phyloP scores from a whole-genome alignment of 2,888 invertebrate genomes.

The Protodeltote pygarga region DNA sequence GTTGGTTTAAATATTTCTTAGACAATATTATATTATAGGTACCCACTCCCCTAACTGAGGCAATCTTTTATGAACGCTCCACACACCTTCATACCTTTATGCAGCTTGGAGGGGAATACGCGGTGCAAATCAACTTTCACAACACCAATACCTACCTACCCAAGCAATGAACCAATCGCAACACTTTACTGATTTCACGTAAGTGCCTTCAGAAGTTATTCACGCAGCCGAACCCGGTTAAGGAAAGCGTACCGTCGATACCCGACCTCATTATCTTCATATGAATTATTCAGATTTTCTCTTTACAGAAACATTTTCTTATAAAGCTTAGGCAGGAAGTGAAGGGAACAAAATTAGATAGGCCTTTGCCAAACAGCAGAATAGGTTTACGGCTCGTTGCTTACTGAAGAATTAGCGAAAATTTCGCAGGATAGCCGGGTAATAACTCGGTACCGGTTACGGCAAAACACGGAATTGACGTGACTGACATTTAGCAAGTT shows the following conservation, averaged over 20 bases:
- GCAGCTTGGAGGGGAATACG: constrained; percentile 52
- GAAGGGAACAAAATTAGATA: constrained; percentile 10
- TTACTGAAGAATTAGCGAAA: constrained; percentile 59
- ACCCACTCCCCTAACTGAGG: too few relatives aligned
- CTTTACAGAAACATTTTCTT: constrained; percentile 27
- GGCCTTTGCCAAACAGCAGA: constrained; percentile 25
- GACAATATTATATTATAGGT: too few relatives aligned
- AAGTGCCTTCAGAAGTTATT: constrained; percentile 56
- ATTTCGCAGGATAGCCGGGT: constrained; percentile 56
- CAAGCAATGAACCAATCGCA: constrained; percentile 57
- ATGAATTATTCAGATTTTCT: constrained; percentile 70
- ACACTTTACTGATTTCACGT: constrained; percentile 48
- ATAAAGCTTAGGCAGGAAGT: constrained; percentile 9
- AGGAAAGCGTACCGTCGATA: constrained; percentile 59
- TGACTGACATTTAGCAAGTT: constrained; percentile 71
- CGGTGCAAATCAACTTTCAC: constrained; percentile 80
- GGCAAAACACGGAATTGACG: constrained; percentile 68
- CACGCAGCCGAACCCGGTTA: constrained; percentile 58
- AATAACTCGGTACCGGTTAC: constrained; percentile 73
- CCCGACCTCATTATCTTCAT: constrained; percentile 60
- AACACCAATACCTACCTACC: constrained; percentile 58
- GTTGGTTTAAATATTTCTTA: too few relatives aligned
- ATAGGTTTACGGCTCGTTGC: constrained; percentile 44
- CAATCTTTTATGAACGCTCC: constrained; percentile 57
- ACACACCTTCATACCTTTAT: constrained; percentile 35